Evolutionary conservation across 2,888 invertebrate species (phyloP).

Genomic region (Prosapia bicincta): DNA sequence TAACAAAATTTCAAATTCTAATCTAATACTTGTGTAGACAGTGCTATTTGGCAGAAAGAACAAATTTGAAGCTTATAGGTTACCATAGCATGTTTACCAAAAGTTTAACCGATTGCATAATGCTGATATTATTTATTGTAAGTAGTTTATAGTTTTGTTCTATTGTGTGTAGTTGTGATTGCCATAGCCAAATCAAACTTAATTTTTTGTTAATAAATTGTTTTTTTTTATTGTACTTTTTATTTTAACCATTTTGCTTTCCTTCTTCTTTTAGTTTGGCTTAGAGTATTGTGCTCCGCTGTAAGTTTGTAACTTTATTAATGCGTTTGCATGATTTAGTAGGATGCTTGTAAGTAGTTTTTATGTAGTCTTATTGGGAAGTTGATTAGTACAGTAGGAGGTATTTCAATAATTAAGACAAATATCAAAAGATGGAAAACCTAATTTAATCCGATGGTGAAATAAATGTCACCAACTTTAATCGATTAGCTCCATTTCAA

Average conservation of each 20-base stretch:
- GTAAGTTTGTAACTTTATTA: background rate
- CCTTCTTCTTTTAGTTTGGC: too few relatives aligned
- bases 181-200: background rate
- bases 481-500: too few relatives aligned
- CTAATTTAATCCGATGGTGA: too few relatives aligned
- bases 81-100: background rate
- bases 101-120: background rate
- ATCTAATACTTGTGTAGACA: too few relatives aligned
- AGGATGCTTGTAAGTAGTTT: background rate
- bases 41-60: too few relatives aligned
- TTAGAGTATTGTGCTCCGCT: background rate
- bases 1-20: too few relatives aligned
- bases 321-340: background rate
- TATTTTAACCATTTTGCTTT: background rate
- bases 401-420: too few relatives aligned
- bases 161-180: background rate
- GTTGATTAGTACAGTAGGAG: too few relatives aligned
- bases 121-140: background rate
- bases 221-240: background rate
- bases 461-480: too few relatives aligned
- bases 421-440: too few relatives aligned
- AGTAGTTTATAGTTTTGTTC: background rate
- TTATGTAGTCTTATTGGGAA: too few relatives aligned
- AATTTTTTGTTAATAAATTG: background rate
- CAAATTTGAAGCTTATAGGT: background rate